These are phyloP conservation scores for Nothocercus nigrocapillus DNA, from an alignment of 2,113 vertebrate species.

Conservation along the genomic window DNA sequence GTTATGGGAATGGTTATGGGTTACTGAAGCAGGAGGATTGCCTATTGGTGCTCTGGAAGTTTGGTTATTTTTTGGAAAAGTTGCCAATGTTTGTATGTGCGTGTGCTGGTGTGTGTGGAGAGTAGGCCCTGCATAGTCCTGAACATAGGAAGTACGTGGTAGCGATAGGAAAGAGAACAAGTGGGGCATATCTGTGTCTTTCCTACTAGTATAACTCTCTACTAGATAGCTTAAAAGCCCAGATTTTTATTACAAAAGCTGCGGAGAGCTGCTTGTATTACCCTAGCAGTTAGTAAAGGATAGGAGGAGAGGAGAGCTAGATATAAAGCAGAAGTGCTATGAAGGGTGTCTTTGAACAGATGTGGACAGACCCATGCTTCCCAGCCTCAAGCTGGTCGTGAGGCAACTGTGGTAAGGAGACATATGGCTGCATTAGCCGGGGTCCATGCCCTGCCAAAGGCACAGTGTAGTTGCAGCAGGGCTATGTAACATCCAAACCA, in stretches of 20 bases:
- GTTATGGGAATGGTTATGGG: neutral
- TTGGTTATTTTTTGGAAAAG: neutral
- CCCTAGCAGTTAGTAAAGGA: neutral
- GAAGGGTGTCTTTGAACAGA: neutral
- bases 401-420: neutral
- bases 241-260: neutral
- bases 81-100: neutral
- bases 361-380: accelerated
- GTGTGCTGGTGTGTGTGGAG: neutral
- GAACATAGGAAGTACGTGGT: neutral
- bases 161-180: neutral
- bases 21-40: neutral
- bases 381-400: neutral
- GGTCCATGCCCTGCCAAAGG: neutral
- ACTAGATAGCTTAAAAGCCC: neutral
- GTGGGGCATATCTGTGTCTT: neutral
- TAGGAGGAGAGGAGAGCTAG: neutral
- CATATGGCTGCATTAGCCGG: accelerated
- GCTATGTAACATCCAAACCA: accelerated
- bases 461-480: accelerated
- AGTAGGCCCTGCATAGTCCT: neutral
- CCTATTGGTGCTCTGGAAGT: neutral
- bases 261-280: neutral
- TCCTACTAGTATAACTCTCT: neutral
- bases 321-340: neutral